Evolutionary conservation across 2,113 vertebrate genomes (phyloP), one percentile per base, ranked within the genome.

Genomic region (Mungos mungo): DNA sequence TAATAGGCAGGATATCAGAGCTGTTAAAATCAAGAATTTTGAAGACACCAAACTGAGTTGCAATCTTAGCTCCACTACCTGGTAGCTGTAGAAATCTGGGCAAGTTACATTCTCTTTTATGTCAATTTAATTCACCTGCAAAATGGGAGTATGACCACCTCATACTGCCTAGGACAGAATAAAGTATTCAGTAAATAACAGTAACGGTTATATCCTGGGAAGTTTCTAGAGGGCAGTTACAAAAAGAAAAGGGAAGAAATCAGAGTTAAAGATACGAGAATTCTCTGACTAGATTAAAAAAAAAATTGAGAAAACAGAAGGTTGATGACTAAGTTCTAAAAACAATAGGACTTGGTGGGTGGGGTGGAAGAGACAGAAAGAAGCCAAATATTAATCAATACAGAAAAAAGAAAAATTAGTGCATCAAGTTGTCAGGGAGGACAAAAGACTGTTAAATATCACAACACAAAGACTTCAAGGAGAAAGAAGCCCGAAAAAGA

Each of bases 191-290:
- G 23, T 66, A 87, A 89, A 60, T 81, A 80, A 68, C 8, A 7
- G 10, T 81, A 52, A 92, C 4, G 52, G 13, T 72, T 63, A 41
- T 31, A 82, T 31, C 29, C 45, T 35, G 23, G 35, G 5, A 74
- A 82, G 45, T 54, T 92, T n/a, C 66, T 41, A 54, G 54, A 88
- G 8, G 21, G 35, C 6, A 92, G n/a, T 88, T 31, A 83, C 66
- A 74, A 72, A 93, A 92, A 60, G 45, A 41, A 80, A 94, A 88
- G 10, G 60, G n/a, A 88, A 45, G 54, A 94, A 89, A 72, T 35
- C 41, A 38, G n/a, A 81, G 21, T 88, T 88, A 72, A 54, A 79
- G 63, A 72, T 71, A 79, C 19, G 57, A 7, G 57, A 60, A 60
- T 60, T 60, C 21, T 60, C 57, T 60, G 21, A 23, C 57, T 60